Evolutionary conservation across 2,797 vertebrate species (phyloP), one percentile per base, ranked within the genome.

Genomic region (Falco berigora): DNA sequence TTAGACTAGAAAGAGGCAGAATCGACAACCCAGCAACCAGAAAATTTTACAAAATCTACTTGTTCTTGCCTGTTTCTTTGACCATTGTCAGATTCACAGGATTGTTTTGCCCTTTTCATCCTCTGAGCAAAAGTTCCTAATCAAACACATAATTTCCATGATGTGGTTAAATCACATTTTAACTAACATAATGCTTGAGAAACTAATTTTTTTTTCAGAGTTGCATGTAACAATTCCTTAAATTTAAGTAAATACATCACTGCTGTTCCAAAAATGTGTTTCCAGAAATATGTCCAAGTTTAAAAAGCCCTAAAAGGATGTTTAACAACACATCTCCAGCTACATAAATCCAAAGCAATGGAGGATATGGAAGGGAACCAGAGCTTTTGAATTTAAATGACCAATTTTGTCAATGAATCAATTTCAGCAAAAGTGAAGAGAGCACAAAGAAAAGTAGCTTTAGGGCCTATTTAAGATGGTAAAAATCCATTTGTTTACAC

Each of bases 301-400:
- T 86, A 38, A 92, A 91, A 90, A 86, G 49, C 55, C 19, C 75
- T 78, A 20, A 88, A 42, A 81, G 53, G 58, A 67, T 88, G 36
- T 11, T 73, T 91, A 91, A 50, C 3, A 42, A 21, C 36, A 67
- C n/a, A 67, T 83, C 61, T 92, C 74, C 22, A 55, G 82, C 58
- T 88, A 67, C 83, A 80, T 38, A 96, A 96, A 94, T 90, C 95
- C 73, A 79, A 80, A 61, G 21, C 8, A 23, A 91, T 62, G 38
- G 24, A 6, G 21, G 19, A 58, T 87, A 24, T 42, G 12, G 76
- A 63, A 87, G 67, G 76, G 40, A 63, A 76, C 13, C 9, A n/a
- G 42, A 58, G 83, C 90, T 97, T 96, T 95, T 94, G 88, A 96
- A 96, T 97, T 94, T 94, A 96, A 96, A 97, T 86, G 81, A 88